These are phyloP conservation scores for Siphamia tubifer DNA, from an alignment of 2,113 vertebrate species.

Conservation along the genomic window DNA sequence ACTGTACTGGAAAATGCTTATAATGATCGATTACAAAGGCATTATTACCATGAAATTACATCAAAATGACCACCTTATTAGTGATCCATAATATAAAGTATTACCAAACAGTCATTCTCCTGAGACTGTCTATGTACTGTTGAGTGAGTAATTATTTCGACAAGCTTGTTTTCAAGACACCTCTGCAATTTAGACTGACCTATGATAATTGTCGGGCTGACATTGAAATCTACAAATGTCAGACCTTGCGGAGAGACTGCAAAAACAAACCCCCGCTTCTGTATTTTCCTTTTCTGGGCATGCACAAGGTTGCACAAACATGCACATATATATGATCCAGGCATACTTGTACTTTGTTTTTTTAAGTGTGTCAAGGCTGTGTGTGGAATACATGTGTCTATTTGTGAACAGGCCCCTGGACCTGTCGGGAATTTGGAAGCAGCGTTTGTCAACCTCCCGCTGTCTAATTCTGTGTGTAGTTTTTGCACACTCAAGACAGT, in stretches of 20 bases:
- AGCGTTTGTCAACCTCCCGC: slow-evolving; percentile 29
- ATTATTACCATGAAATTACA: no score
- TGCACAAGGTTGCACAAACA: neutral
- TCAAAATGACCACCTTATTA: no score
- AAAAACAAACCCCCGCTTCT: slow-evolving; percentile 49
- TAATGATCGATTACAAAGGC: no score
- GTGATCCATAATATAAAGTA: no score
- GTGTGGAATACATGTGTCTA: slow-evolving; percentile 5
- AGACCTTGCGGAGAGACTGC: slow-evolving; percentile 37
- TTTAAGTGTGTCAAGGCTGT: slow-evolving; percentile 32
- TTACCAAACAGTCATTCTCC: neutral
- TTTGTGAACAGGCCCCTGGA: slow-evolving; percentile 58
- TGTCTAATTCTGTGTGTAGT: slow-evolving; percentile 57
- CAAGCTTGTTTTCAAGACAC: slow-evolving; percentile 48
- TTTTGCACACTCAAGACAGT: slow-evolving; percentile 52
- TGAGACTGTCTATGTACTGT: neutral
- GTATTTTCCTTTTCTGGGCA: slow-evolving; percentile 1
- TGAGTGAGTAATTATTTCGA: slow-evolving; percentile 55
- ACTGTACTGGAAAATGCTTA: no score
- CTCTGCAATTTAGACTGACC: slow-evolving; percentile 57
- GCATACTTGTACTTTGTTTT: neutral
- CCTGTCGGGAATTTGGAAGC: slow-evolving; percentile 42
- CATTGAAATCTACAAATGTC: slow-evolving; percentile 51
- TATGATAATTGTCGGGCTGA: slow-evolving; percentile 52
- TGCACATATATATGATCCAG: neutral